Evolutionary conservation across 1,140 invertebrate genomes (phyloP).

Genomic region (Trichogramma pretiosum): DNA sequence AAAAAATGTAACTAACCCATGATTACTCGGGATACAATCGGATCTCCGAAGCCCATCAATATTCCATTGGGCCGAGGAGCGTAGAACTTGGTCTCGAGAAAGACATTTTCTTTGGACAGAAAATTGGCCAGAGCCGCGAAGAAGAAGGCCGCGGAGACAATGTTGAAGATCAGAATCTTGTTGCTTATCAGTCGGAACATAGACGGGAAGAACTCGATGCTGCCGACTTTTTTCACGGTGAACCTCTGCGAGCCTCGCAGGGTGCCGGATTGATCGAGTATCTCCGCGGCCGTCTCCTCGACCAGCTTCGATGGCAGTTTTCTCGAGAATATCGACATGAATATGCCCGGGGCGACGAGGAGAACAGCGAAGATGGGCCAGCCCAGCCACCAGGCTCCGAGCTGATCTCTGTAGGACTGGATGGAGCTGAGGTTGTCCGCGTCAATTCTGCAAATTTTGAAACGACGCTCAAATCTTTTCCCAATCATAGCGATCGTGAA

Average conservation of each 20-base stretch:
- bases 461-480: not conserved
- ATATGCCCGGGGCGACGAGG: slow-evolving; percentile 30
- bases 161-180: slow-evolving; percentile 52
- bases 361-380: slow-evolving; percentile 35
- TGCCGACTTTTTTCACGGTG: slow-evolving; percentile 24
- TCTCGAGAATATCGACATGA: slow-evolving; percentile 38
- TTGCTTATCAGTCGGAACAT: slow-evolving; percentile 51
- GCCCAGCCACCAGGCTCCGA: slow-evolving; percentile 43
- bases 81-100: slow-evolving; percentile 52
- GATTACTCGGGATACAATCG: slow-evolving; percentile 45
- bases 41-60: slow-evolving; percentile 46
- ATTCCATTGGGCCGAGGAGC: slow-evolving; percentile 47
- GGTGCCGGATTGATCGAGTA: slow-evolving; percentile 29
- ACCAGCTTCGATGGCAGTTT: slow-evolving; percentile 44
- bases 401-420: slow-evolving; percentile 33
- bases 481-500: too few species aligned
- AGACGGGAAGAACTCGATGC: slow-evolving; percentile 45
- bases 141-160: slow-evolving; percentile 49
- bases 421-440: slow-evolving; percentile 28
- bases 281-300: slow-evolving; percentile 47
- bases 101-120: slow-evolving; percentile 46
- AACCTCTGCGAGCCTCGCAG: slow-evolving; percentile 17
- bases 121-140: slow-evolving; percentile 51
- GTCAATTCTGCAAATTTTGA: slow-evolving; percentile 30
- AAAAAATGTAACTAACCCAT: not conserved